phyloP scores from a whole-genome alignment of 2,797 vertebrate genomes.

The Chelonia mydas region DNA sequence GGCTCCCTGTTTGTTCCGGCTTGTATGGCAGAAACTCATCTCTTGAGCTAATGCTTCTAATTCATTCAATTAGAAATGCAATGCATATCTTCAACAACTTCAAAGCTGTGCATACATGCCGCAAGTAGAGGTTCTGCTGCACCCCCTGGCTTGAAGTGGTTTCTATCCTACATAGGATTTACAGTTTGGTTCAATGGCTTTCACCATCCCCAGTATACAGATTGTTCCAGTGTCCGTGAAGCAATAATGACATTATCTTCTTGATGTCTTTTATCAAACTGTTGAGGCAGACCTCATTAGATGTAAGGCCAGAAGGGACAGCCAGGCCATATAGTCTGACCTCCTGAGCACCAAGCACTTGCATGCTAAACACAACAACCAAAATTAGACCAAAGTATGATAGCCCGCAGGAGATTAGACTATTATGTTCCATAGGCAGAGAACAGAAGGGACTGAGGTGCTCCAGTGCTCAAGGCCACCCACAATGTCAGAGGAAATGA shows the following conservation, averaged over 20 bases:
- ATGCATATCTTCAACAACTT: conserved; percentile 71
- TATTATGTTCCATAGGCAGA: not conserved
- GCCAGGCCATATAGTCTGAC: not conserved
- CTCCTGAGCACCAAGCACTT: not conserved
- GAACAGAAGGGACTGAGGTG: not conserved
- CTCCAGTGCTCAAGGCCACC: not conserved
- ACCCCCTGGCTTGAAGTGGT: too few species aligned
- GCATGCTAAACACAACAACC: not conserved
- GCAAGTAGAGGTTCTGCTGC: too few species aligned
- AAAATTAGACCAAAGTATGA: not conserved
- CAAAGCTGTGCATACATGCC: conserved; percentile 9
- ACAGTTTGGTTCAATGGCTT: too few species aligned
- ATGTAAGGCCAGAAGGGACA: not conserved
- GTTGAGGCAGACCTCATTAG: conserved; percentile 33
- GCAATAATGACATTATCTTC: conserved; percentile 63
- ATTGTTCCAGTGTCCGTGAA: conserved; percentile 16
- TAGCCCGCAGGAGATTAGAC: not conserved
- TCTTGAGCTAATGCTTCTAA: conserved; percentile 58
- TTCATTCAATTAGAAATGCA: conserved; percentile 70
- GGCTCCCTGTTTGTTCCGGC: conserved; percentile 23
- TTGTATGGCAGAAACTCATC: conserved; percentile 43
- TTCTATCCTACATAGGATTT: too few species aligned
- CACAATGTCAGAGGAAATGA: not conserved
- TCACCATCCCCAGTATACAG: too few species aligned
- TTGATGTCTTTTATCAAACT: conserved; percentile 73